Percentiles rank a stretch among this genome's conserved stretches.
Conservation (phyloP, 2,888 invertebrate genomes). For the Macaria liturata region DNA sequence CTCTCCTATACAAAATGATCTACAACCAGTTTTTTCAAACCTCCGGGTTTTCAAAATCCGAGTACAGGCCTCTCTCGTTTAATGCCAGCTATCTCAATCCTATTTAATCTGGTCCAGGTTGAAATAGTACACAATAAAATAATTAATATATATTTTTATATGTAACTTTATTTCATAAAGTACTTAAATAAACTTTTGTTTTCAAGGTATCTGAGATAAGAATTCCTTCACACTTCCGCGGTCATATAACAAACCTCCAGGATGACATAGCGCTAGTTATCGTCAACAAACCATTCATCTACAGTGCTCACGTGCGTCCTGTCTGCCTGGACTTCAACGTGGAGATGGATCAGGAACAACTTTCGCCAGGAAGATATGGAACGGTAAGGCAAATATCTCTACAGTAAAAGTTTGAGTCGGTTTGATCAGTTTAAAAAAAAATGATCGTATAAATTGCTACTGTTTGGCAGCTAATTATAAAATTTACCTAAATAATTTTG, state of each 20-base stretch:
- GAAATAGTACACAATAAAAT: too few relatives aligned
- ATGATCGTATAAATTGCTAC: too few relatives aligned
- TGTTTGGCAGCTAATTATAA: too few relatives aligned
- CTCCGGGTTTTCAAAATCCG: too few relatives aligned
- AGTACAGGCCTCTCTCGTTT: neutral
- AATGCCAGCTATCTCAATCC: too few relatives aligned
- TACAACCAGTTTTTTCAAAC: too few relatives aligned
- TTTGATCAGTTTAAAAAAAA: too few relatives aligned
- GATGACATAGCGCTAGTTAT: slow-evolving; percentile 82
- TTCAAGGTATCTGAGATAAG: slow-evolving; percentile 62
- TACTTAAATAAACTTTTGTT: neutral
- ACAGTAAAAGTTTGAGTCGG: too few relatives aligned
- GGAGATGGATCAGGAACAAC: slow-evolving; percentile 46
- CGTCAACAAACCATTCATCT: slow-evolving; percentile 58
- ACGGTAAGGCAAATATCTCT: neutral
- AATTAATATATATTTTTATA: too few relatives aligned
- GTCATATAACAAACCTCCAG: slow-evolving; percentile 75
- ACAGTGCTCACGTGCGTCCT: slow-evolving; percentile 69
- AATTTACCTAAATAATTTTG: too few relatives aligned
- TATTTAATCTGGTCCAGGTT: too few relatives aligned
- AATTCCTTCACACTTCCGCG: slow-evolving; percentile 71
- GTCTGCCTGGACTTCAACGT: slow-evolving; percentile 73
- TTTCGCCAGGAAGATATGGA: slow-evolving; percentile 31
- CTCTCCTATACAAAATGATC: neutral
- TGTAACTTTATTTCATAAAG: neutral